Evolutionary conservation across 2,797 vertebrate genomes (phyloP), one percentile per base, ranked within the genome.

Genomic region (Acipenser ruthenus): DNA sequence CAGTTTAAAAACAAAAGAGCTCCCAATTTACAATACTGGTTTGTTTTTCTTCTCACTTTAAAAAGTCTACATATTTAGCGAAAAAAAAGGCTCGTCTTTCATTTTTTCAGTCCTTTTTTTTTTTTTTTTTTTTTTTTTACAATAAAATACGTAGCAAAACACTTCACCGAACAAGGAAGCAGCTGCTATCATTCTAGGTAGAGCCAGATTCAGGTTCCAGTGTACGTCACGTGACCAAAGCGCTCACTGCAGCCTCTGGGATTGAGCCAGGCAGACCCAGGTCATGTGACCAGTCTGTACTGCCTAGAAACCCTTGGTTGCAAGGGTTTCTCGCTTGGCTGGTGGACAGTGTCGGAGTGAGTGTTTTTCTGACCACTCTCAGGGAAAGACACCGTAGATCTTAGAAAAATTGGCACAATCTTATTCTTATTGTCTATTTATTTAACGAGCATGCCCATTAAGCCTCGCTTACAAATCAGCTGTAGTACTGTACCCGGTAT

Each of bases 21-120:
- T 48, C 58, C 65, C 59, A 61, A 67, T 49, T 61, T 18, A 67
- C 58, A 67, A 67, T 58, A 64, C 55, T 53, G 51, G n/a, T n/a
- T 67, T 50, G 65, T 8, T 52, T 64, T 67, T 18, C 52, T 65
- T 63, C 13, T 56, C 66, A 50, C 13, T 23, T 8, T 5, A 61
- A 23, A 66, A 63, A 65, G 12, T 56, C 77, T 72, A 72, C 65
- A 62, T 72, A 52, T 66, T 78, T 70, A 78, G 67, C 8, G 67
- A 59, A 50, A 72, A 37, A 37, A 77, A 66, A 71, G 55, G 67
- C 67, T 69, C 67, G 68, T 67, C 73, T 75, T 37, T 78, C 77
- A 78, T 88, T 76, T 80, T 72, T 76, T 68, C 72, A 67, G 58
- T 75, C 69, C 67, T 78, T 80, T 82, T 4, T 74, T 79, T 79